Percentiles rank a stretch among this genome's conserved stretches.
phyloP scores from a whole-genome alignment of 2,888 invertebrate genomes.

The Amphimallon solstitiale region DNA sequence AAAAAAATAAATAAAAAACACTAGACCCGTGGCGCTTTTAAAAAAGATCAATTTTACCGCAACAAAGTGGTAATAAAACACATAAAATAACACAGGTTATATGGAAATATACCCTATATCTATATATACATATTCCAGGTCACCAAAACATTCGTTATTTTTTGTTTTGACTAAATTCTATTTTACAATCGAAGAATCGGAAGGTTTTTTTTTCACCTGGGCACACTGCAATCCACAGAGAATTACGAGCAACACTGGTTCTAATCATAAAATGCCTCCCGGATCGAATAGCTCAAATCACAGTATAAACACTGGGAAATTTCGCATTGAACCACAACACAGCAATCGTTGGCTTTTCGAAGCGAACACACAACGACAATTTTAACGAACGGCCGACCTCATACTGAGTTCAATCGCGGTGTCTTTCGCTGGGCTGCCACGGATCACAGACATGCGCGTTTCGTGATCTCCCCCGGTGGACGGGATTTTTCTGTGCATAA shows the following conservation, averaged over 20 bases:
- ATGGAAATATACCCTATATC: neutral
- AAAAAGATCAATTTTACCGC: slow-evolving; percentile 8
- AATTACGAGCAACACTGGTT: no score
- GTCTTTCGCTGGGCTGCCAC: slow-evolving; percentile 39
- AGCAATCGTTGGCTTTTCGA: no score
- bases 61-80: neutral
- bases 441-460: slow-evolving; percentile 43
- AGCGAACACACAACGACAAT: neutral
- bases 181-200: no score
- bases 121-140: no score
- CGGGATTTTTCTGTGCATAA: neutral
- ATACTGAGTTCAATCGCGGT: slow-evolving; percentile 44
- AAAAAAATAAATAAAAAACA: slow-evolving; percentile 20
- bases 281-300: no score
- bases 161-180: no score
- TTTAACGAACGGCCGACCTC: slow-evolving; percentile 41
- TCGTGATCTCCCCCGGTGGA: neutral
- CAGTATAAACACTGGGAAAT: no score
- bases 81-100: neutral
- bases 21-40: neutral
- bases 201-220: no score
- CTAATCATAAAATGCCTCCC: no score
- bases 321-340: no score
- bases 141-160: no score
- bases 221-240: no score